Percentiles rank a stretch among this genome's conserved stretches.
phyloP scores from a whole-genome alignment of 2,888 invertebrate species.

The Agrypnus murinus region DNA sequence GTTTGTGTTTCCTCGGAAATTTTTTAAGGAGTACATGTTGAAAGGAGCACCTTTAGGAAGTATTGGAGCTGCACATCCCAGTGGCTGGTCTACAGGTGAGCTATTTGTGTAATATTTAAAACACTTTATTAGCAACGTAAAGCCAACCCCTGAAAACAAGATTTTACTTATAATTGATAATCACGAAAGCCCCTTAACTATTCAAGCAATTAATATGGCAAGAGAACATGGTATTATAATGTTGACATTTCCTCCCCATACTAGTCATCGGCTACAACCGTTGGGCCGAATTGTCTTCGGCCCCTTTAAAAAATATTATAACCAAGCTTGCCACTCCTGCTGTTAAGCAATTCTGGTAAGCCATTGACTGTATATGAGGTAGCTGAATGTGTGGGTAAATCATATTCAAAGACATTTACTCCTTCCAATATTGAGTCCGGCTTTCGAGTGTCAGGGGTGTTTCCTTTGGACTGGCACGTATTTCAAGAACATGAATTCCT shows the following conservation, averaged over 20 bases:
- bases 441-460: conserved; percentile 8
- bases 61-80: no score
- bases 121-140: conserved; percentile 33
- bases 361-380: conserved; percentile 53
- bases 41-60: no score
- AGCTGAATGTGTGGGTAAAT: conserved; percentile 49
- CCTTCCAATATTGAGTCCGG: background rate
- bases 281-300: conserved; percentile 55
- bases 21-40: no score
- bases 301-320: conserved; percentile 54
- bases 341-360: conserved; percentile 46
- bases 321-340: conserved; percentile 39
- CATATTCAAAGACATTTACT: conserved; percentile 35
- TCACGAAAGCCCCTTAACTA: conserved; percentile 62
- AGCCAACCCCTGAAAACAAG: conserved; percentile 41
- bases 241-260: conserved; percentile 55
- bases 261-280: conserved; percentile 56
- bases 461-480: background rate
- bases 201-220: conserved; percentile 27
- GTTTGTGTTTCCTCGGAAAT: background rate
- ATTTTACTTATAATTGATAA: conserved; percentile 60
- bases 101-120: conserved; percentile 38
- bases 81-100: conserved; percentile 4
- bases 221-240: conserved; percentile 53
- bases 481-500: conserved; percentile 8